These are phyloP conservation scores for Lampris megalopsis DNA, from an alignment of 2,113 vertebrate genomes.

Conservation along the genomic window DNA sequence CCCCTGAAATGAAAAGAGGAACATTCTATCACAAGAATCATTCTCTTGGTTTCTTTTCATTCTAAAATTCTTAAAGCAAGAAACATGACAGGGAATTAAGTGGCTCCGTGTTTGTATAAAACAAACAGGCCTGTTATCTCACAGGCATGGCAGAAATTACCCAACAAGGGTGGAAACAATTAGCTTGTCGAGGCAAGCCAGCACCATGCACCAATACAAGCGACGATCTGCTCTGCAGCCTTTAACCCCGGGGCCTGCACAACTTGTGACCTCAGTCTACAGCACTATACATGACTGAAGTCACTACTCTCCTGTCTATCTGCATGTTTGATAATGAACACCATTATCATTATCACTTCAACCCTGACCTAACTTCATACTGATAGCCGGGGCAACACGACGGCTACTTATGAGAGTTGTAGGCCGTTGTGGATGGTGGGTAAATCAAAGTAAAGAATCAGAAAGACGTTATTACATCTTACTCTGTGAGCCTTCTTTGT, in stretches of 20 bases:
- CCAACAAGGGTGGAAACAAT: constrained; percentile 64
- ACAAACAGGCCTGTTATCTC: constrained; percentile 60
- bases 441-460: no score
- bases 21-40: constrained; percentile 5
- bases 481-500: no score
- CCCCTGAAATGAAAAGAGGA: constrained; percentile 28
- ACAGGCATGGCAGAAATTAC: constrained; percentile 35
- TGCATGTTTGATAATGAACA: constrained; percentile 57
- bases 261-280: constrained; percentile 14
- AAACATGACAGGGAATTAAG: constrained; percentile 52
- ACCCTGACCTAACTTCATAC: constrained; percentile 1
- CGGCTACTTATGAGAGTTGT: no score
- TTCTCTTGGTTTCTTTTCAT: constrained; percentile 7
- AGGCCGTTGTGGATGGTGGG: no score
- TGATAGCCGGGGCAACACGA: no score
- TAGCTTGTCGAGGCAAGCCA: constrained; percentile 50
- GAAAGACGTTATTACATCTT: no score
- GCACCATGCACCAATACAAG: constrained; percentile 60
- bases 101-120: constrained; percentile 45
- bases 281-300: constrained; percentile 34
- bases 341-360: constrained; percentile 40
- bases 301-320: constrained; percentile 60
- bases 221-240: neutral
- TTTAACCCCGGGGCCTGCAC: constrained; percentile 13
- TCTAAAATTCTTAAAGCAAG: constrained; percentile 21